Percentiles rank a stretch among this genome's conserved stretches.
phyloP scores from a whole-genome alignment of 2,797 vertebrate genomes.

The Poecilia gillii region DNA sequence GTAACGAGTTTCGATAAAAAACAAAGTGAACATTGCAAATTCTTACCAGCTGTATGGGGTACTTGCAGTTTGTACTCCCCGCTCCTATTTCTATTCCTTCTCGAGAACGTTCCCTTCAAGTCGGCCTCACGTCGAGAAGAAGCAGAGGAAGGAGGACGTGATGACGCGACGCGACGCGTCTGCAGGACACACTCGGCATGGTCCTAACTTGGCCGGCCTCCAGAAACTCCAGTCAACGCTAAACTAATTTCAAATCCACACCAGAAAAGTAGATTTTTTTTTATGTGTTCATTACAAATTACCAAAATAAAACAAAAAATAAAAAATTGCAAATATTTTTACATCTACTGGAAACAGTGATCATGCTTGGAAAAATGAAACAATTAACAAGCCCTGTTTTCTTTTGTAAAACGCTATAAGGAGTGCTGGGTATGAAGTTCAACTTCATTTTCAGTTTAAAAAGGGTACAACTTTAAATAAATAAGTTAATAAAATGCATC shows the following conservation, averaged over 20 bases:
- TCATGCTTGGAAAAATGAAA: not conserved
- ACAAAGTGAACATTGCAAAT: too few species aligned
- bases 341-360: not conserved
- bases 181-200: constrained; percentile 10
- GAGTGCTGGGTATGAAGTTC: not conserved
- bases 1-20: fast-evolving
- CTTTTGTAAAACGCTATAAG: not conserved
- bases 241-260: not conserved
- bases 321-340: not conserved
- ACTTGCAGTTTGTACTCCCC: constrained; percentile 29
- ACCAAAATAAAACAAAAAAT: not conserved
- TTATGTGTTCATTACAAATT: not conserved
- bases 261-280: not conserved
- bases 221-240: not conserved
- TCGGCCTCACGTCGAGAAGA: constrained; percentile 37
- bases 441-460: not conserved
- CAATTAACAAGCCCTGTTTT: not conserved
- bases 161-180: constrained; percentile 48
- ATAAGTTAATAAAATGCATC: not conserved
- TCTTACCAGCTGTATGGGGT: constrained; percentile 62
- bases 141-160: constrained; percentile 23
- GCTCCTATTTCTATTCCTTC: constrained; percentile 25
- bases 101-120: constrained; percentile 46
- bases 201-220: not conserved
- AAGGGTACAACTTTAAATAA: not conserved